These are phyloP conservation scores for Actinemys pallida DNA, from an alignment of 2,113 vertebrate species.

Conservation along the genomic window DNA sequence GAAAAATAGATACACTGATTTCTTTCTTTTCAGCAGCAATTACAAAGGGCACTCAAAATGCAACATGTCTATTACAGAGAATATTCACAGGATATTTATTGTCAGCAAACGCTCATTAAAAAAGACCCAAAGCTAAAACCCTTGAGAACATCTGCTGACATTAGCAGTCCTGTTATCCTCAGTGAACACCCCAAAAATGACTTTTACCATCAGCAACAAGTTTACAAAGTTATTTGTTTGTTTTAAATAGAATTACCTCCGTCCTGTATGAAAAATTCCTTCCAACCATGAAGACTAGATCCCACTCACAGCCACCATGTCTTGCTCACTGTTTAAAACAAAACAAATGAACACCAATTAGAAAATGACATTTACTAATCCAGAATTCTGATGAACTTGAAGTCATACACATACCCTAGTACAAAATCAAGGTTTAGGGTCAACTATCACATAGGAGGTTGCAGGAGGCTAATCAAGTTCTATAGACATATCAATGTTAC, in stretches of 20 bases:
- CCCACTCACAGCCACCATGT: constrained; percentile 69
- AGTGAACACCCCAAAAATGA: not conserved
- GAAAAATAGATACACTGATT: not conserved
- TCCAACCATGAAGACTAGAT: constrained; percentile 68
- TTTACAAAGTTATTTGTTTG: not conserved
- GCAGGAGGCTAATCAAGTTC: constrained; percentile 71
- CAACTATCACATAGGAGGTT: constrained; percentile 25
- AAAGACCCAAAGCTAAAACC: not conserved
- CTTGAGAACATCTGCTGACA: not conserved
- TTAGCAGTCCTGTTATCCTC: not conserved
- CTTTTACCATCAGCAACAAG: not conserved
- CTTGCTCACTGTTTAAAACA: constrained; percentile 70
- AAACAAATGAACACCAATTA: constrained; percentile 67
- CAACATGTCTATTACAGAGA: not conserved
- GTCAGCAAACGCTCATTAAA: rapidly evolving
- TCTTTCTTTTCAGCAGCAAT: rapidly evolving
- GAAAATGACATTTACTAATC: constrained; percentile 45
- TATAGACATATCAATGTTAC: constrained; percentile 49
- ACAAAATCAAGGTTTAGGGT: constrained; percentile 64
- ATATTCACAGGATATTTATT: not conserved
- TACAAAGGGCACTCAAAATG: not conserved
- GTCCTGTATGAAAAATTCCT: constrained; percentile 33
- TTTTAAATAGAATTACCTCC: constrained; percentile 68
- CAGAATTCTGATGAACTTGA: constrained; percentile 38
- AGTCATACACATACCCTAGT: constrained; percentile 24